Base-by-base conservation (phyloP, 1,140 invertebrate species). In the Drosophila quadrilineata region DNA sequence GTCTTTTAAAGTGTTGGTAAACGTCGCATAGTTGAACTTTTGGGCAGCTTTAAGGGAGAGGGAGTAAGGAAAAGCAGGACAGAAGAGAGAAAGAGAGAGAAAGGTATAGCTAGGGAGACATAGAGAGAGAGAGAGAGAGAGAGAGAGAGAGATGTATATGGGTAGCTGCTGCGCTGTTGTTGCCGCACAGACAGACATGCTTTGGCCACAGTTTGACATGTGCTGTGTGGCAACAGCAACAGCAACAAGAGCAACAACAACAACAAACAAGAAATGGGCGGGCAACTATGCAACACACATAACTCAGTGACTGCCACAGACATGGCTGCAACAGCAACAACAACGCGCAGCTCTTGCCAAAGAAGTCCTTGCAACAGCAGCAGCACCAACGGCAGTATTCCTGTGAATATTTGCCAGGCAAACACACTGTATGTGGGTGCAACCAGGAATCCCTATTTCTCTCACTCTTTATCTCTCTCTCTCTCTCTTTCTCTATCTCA, bases 81-180 rank as follows among this genome's bases (percentile, higher is more conserved):
- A n/a, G n/a, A n/a, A n/a, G n/a, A n/a, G n/a, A n/a, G n/a, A n/a
- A 24, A 33, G n/a, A 22, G 31, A 62, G 40, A 50, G 60, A 62
- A 31, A 29, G 40, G 41, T 50, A 45, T 40, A 57, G 60, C 54
- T 28, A 62, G 28, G 14, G 3, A 35, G 35, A 38, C 24, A 66
- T 19, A 33, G 22, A 52, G 16, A 40, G 14, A 26, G 12, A 38
- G 26, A 64, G 59, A 67, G 66, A 21, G 35, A 53, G 41, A 72
- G 67, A 57, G n/a, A 57, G 46, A 77, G 74, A 66, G 66, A 57
- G 53, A 52, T 59, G 46, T 60, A 66, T 66, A 56, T 66, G 24
- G n/a, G 19, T 21, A 48, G 31, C 49, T 38, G 77, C 76, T 43
- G 6, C 29, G 29, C 12, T 31, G 29, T 8, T 31, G 29, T 8